Conservation (phyloP, 2,797 vertebrate genomes). For the Phrynocephalus vlangalii region DNA sequence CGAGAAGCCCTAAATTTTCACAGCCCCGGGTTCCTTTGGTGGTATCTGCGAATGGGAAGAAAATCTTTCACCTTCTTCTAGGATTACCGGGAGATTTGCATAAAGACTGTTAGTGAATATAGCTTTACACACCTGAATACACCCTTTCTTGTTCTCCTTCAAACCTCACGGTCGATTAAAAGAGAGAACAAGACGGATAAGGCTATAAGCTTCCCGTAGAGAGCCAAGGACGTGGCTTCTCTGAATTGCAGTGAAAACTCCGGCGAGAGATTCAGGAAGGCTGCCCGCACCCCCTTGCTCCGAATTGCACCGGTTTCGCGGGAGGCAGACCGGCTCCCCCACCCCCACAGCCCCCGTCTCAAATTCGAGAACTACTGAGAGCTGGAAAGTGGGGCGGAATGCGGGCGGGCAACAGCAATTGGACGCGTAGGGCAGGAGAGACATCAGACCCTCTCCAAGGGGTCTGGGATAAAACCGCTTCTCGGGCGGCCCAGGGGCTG, state of each 20-base stretch:
- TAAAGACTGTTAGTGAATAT: not conserved
- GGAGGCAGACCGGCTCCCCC: conserved; percentile 28
- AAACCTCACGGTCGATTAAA: not conserved
- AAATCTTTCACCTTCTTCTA: too few species aligned
- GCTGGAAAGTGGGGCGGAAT: not conserved
- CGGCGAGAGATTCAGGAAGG: not conserved
- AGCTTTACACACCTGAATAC: not conserved
- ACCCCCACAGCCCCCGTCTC: not conserved
- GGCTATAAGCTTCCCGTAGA: too few species aligned
- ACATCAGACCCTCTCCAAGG: conserved; percentile 53
- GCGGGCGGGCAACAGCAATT: conserved; percentile 46
- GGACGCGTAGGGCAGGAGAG: conserved; percentile 40
- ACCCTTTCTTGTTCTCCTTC: not conserved
- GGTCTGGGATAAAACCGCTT: conserved; percentile 11
- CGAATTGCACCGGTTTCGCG: conserved; percentile 22
- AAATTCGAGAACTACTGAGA: conserved; percentile 38
- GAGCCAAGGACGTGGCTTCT: too few species aligned
- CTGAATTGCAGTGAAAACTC: too few species aligned
- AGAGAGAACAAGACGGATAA: too few species aligned
- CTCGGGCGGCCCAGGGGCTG: conserved; percentile 27
- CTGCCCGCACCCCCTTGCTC: not conserved
- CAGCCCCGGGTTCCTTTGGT: not conserved
- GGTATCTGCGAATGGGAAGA: not conserved
- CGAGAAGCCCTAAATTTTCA: too few species aligned
- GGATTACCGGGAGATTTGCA: not conserved